phyloP scores from a whole-genome alignment of 2,113 vertebrate genomes.

The Pelobates fuscus region DNA sequence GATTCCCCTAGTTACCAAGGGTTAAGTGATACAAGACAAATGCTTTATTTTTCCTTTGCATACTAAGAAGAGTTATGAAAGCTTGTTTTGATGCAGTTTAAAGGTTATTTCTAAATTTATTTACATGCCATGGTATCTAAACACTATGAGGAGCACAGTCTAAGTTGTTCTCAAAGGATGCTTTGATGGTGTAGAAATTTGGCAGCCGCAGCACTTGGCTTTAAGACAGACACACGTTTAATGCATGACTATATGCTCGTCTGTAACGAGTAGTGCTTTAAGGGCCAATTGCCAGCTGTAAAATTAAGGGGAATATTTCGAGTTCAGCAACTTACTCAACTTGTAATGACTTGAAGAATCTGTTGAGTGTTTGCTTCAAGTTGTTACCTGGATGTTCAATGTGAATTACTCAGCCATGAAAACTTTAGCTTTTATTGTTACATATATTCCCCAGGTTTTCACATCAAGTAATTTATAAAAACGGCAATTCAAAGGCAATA shows the following conservation, averaged over 20 bases:
- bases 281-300: conserved; percentile 10
- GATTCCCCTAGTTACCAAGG: neutral
- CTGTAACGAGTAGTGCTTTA: neutral
- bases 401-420: neutral
- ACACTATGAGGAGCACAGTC: conserved; percentile 6
- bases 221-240: conserved; percentile 13
- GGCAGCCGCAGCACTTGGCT: conserved; percentile 51
- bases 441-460: neutral
- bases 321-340: conserved; percentile 39
- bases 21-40: neutral
- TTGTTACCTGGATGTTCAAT: conserved; percentile 2
- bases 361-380: neutral
- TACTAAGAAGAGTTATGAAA: neutral
- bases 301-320: neutral
- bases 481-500: too few relatives aligned
- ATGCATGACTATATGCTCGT: neutral
- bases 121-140: conserved; percentile 28
- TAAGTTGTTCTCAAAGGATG: conserved; percentile 36
- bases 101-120: conserved; percentile 16
- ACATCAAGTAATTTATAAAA: neutral
- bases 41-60: too few relatives aligned
- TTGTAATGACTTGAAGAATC: conserved; percentile 18
- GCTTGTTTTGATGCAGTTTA: neutral
- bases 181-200: conserved; percentile 36
- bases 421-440: neutral